Percentiles rank a stretch among this genome's conserved stretches.
Conservation (phyloP, 2,113 vertebrate genomes). For the Colaptes auratus region DNA sequence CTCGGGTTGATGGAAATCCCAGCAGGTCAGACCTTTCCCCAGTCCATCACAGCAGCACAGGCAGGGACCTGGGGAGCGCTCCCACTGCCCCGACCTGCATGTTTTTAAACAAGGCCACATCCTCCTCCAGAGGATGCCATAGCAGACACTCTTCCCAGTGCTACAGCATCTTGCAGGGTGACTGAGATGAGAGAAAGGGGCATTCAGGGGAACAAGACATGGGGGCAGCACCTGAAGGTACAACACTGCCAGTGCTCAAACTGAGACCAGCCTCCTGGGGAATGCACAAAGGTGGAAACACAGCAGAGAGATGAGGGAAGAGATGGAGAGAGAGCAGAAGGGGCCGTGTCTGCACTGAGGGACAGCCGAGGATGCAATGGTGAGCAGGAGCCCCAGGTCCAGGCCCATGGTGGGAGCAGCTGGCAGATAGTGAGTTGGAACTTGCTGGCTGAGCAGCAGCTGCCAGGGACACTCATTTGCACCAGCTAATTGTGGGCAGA, state of each 20-base stretch:
- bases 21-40: neutral
- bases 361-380: neutral
- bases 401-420: fast-evolving
- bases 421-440: neutral
- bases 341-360: fast-evolving
- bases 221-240: neutral
- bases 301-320: neutral
- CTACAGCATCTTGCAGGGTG: no score
- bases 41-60: fast-evolving
- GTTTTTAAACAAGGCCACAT: neutral
- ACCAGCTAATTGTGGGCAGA: neutral
- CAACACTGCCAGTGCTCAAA: neutral
- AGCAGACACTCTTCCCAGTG: neutral
- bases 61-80: neutral
- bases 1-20: neutral
- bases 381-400: fast-evolving
- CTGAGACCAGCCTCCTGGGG: neutral
- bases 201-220: neutral
- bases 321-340: neutral
- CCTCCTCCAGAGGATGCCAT: neutral
- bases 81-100: fast-evolving
- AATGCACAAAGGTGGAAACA: neutral
- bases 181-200: neutral
- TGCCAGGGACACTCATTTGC: neutral
- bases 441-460: neutral